Base-by-base conservation (phyloP, 2,888 invertebrate species). In the Lathronympha strigana region DNA sequence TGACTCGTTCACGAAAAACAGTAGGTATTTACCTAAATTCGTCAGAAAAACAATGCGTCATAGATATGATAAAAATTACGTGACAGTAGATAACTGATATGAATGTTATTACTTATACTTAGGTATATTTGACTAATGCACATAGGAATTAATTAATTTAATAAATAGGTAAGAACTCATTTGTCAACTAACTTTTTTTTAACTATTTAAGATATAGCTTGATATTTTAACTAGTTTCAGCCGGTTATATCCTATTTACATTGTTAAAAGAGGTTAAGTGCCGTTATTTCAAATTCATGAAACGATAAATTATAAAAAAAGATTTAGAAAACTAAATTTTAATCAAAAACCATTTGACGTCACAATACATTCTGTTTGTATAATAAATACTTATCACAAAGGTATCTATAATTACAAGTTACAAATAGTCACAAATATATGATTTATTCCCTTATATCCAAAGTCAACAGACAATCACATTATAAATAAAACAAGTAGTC, bases 351-450 rank as follows among this genome's bases (percentile, higher is more conserved):
- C 6, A 40, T 25, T 55, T 38, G 36, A 55, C 25, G 6, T 25
- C 11, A 55, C 23, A 38, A 4, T 40, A 13, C 23, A 25, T 15
- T 40, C n/a, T n/a, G n/a, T 51, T 13, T 40, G 11, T 11, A 55
- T 40, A 17, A 40, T 54, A 40, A 40, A 55, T 40, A 55, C 38
- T 25, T 40, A 55, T 55, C 17, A 17, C 28, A n/a, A n/a, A 25
- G 3, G 23, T 28, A n/a, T 23, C 19, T 43, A 15, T 15, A n/a
- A 19, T 17, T 19, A 13, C 15, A 49, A 49, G 4, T 21, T 19
- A 47, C 23, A 47, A n/a, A 40, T n/a, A 25, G 25, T 55, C 28
- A 55, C 43, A 17, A 55, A 54, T n/a, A n/a, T n/a, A n/a, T n/a
- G n/a, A 54, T 54, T 33, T 19, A 36, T 36, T 23, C 8, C 8